A percentile compares a stretch with the other conserved stretches of the same genome.
Evolutionary conservation across 2,113 vertebrate species (phyloP).

Genomic region (Furnarius figulus): DNA sequence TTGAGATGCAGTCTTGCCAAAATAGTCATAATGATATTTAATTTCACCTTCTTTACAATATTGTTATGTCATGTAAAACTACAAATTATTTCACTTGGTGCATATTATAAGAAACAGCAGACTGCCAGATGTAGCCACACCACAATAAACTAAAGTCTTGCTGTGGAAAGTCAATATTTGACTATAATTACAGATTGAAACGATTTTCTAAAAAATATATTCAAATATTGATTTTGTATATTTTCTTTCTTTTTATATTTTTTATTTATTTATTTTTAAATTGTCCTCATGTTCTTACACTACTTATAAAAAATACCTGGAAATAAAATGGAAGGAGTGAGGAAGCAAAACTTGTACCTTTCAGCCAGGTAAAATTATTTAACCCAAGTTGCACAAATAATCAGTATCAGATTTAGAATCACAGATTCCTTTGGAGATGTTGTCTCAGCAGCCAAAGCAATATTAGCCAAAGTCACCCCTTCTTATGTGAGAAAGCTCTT

Average conservation of each 20-base stretch:
- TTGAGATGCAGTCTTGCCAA: not conserved
- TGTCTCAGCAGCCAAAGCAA: not conserved
- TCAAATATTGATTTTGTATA: not conserved
- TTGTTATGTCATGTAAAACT: not conserved
- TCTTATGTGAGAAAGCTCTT: not conserved
- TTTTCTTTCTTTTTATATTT: not conserved
- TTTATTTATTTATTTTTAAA: not conserved
- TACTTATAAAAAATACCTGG: not conserved
- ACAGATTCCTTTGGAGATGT: not conserved
- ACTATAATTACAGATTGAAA: not conserved
- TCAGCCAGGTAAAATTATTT: not conserved
- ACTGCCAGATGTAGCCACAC: not conserved
- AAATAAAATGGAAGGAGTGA: not conserved
- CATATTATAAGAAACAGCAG: not conserved
- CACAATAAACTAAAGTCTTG: not conserved
- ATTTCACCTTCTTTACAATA: not conserved
- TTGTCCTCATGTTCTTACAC: not conserved
- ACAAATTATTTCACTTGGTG: not conserved
- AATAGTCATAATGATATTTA: not conserved
- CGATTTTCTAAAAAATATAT: not conserved
- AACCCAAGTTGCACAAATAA: not conserved
- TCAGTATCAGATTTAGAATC: not conserved
- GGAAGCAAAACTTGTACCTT: not conserved
- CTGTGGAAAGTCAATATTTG: not conserved
- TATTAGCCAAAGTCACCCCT: not conserved